Evolutionary conservation across 2,888 invertebrate species (phyloP).

Genomic region (Oligia latruncula): DNA sequence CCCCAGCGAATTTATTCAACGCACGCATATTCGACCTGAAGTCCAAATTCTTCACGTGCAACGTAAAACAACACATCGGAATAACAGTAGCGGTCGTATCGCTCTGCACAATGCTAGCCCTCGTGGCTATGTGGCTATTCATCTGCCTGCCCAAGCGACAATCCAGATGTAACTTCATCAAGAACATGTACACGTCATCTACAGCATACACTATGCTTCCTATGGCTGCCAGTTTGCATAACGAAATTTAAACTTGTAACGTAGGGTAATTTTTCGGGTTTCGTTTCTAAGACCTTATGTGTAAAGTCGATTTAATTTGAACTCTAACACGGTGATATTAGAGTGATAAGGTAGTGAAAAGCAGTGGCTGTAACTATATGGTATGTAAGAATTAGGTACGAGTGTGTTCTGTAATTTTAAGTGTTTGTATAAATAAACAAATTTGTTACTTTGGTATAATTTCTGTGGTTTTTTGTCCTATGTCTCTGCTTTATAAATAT

Average conservation of each 20-base stretch:
- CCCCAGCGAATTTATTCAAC: constrained; percentile 82
- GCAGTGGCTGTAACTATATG: neutral
- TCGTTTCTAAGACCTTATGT: neutral
- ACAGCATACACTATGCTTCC: constrained; percentile 79
- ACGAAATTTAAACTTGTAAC: constrained; percentile 21
- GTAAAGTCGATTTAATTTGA: neutral
- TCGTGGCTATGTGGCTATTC: constrained; percentile 81
- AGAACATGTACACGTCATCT: constrained; percentile 70
- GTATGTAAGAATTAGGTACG: neutral
- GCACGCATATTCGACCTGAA: constrained; percentile 85
- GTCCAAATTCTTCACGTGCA: constrained; percentile 83
- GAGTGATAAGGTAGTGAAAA: neutral
- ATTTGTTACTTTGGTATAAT: constrained; percentile 51
- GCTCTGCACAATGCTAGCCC: constrained; percentile 72
- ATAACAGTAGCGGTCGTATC: constrained; percentile 72
- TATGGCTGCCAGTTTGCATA: constrained; percentile 57
- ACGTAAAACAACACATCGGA: constrained; percentile 63
- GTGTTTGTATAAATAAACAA: constrained; percentile 39
- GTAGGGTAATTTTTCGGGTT: neutral
- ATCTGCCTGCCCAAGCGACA: constrained; percentile 76
- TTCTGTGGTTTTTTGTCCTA: neutral
- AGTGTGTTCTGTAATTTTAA: constrained; percentile 12
- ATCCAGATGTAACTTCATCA: constrained; percentile 68
- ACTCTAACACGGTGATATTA: neutral
- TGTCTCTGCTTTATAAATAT: neutral